Percentiles rank a stretch among this genome's conserved stretches.
Conservation (phyloP, 2,797 vertebrate genomes). For the Simalia tracyae region DNA sequence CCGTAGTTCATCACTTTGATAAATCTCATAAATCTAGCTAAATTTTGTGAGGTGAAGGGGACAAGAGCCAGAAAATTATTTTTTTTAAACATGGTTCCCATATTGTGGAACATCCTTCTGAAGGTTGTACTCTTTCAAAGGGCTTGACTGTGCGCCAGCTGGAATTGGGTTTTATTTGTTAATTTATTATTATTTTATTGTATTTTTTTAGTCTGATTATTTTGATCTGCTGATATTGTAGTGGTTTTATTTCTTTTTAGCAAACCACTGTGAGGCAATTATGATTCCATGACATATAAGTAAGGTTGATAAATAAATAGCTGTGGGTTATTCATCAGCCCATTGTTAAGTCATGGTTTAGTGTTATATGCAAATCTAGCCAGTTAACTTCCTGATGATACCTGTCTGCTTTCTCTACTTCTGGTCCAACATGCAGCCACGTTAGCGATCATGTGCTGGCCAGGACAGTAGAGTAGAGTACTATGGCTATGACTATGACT, state of each 20-base stretch:
- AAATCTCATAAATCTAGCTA: neutral
- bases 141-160: neutral
- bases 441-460: neutral
- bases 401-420: neutral
- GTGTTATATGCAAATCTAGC: neutral
- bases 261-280: neutral
- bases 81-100: neutral
- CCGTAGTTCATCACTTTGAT: neutral
- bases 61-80: neutral
- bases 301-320: neutral
- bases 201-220: neutral
- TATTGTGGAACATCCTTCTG: neutral
- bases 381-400: neutral
- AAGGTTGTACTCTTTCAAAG: neutral
- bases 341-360: neutral
- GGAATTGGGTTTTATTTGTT: neutral
- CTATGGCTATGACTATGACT: neutral
- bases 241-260: neutral
- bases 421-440: neutral
- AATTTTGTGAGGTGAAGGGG: neutral
- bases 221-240: neutral
- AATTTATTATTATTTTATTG: neutral
- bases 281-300: neutral
- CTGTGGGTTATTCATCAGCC: neutral
- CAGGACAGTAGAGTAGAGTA: neutral